Base-by-base conservation (phyloP, 2,113 vertebrate genomes). In the Rousettus leschenaultii region DNA sequence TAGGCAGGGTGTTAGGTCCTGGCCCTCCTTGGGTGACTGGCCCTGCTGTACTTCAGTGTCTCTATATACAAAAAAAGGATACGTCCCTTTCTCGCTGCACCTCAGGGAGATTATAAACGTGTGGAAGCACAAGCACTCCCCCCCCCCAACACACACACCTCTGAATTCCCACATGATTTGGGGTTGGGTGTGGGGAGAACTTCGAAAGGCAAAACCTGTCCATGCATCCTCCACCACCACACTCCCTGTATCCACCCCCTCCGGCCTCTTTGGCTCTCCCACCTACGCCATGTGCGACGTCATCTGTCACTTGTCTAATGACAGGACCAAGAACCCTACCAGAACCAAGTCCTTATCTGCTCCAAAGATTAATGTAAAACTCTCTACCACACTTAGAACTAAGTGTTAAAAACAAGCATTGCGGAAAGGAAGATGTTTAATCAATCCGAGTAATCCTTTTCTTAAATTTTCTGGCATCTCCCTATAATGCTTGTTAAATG, bases 361-460 rank as follows among this genome's bases (percentile, higher is more conserved):
- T 57, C 43, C 66, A 89, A 89, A 71, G 24, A 71, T 57, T 35
- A 45, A 33, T 28, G n/a, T n/a, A n/a, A 83, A 84, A 86, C 19
- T 15, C 38, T 45, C 78, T 35, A 14, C 30, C 19, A n/a, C n/a
- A 28, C 43, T 79, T 51, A 35, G 38, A 80, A 82, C 61, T 48
- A 66, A 65, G 43, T 77, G 35, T 74, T 48, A 73, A 70, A 95
- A 75, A 79, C 9, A 74, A 93, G 53, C 59, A 83, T 28, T 33
- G 48, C 8, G 43, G 28, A 91, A 63, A 89, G 4, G 33, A 89
- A 93, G 10, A 30, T 24, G 43, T 59, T 80, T 75, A 3, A 51
- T 68, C 48, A 73, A 85, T 24, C 19, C 86, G 43, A 89, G 26
- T 35, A 68, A 71, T 57, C 43, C 10, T 18, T 30, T 91, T 59